Conservation (phyloP, 1,140 invertebrate genomes). For the Laupala kohalensis region DNA sequence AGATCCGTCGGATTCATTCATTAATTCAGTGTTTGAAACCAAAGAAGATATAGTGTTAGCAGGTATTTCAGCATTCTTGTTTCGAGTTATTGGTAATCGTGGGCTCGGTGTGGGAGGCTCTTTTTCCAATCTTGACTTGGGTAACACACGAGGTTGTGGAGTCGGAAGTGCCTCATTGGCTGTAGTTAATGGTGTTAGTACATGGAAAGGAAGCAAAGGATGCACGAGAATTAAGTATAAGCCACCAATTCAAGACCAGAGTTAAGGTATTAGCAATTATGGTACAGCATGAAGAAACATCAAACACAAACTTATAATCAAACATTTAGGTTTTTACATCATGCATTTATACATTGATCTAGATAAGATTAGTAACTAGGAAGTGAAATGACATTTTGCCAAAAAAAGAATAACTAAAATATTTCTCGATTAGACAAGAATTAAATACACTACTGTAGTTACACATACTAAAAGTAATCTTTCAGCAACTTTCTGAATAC, state of each 20-base stretch:
- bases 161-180: not conserved
- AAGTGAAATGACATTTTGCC: too few relatives aligned
- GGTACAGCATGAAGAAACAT: not conserved
- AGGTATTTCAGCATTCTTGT: too few relatives aligned
- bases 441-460: too few relatives aligned
- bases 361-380: too few relatives aligned
- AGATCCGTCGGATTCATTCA: not conserved
- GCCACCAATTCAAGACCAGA: not conserved
- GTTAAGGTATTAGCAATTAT: not conserved
- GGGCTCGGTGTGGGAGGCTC: not conserved
- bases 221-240: not conserved
- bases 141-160: not conserved
- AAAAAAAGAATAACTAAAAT: too few relatives aligned
- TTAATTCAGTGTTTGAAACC: not conserved
- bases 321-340: too few relatives aligned
- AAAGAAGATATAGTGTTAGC: too few relatives aligned
- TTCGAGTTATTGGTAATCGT: not conserved
- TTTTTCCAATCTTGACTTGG: not conserved
- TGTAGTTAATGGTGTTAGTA: not conserved
- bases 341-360: too few relatives aligned
- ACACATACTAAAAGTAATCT: too few relatives aligned
- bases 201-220: not conserved
- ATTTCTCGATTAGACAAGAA: too few relatives aligned
- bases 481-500: too few relatives aligned
- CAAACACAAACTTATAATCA: too few relatives aligned